phyloP scores from a whole-genome alignment of 2,888 invertebrate genomes.

The Eupithecia abbreviata region DNA sequence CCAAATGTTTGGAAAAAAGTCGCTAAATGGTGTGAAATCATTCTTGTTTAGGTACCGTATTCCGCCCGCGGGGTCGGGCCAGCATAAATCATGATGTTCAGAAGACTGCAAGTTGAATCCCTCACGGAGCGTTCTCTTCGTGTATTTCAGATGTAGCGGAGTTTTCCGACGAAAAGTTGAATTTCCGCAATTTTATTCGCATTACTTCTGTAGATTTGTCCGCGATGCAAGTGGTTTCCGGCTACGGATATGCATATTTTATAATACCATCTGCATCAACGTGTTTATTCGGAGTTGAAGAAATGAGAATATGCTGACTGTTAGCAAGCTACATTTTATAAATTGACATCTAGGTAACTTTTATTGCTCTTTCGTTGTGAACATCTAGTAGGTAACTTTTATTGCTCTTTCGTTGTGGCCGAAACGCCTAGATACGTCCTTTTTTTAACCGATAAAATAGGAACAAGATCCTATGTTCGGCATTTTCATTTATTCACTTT shows the following conservation, averaged over 20 bases:
- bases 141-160: slow-evolving; percentile 54
- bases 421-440: background rate
- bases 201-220: slow-evolving; percentile 34
- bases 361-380: background rate
- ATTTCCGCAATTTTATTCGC: slow-evolving; percentile 46
- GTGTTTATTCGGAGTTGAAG: background rate
- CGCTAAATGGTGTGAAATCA: slow-evolving; percentile 68
- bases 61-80: slow-evolving; percentile 46
- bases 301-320: background rate
- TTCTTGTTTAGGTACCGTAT: slow-evolving; percentile 60
- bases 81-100: slow-evolving; percentile 68
- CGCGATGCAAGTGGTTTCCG: slow-evolving; percentile 25
- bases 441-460: too few relatives aligned
- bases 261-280: slow-evolving; percentile 10
- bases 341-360: background rate
- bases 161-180: slow-evolving; percentile 52
- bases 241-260: slow-evolving; percentile 23
- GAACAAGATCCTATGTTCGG: too few relatives aligned
- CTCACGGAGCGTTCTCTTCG: slow-evolving; percentile 48
- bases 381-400: too few relatives aligned
- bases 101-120: slow-evolving; percentile 51
- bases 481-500: too few relatives aligned
- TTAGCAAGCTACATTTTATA: background rate
- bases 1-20: slow-evolving; percentile 49
- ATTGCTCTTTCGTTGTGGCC: background rate